Percentiles rank a stretch among this genome's conserved stretches.
Evolutionary conservation across 2,797 vertebrate species (phyloP).

Genomic region (Intellagama lesueurii): DNA sequence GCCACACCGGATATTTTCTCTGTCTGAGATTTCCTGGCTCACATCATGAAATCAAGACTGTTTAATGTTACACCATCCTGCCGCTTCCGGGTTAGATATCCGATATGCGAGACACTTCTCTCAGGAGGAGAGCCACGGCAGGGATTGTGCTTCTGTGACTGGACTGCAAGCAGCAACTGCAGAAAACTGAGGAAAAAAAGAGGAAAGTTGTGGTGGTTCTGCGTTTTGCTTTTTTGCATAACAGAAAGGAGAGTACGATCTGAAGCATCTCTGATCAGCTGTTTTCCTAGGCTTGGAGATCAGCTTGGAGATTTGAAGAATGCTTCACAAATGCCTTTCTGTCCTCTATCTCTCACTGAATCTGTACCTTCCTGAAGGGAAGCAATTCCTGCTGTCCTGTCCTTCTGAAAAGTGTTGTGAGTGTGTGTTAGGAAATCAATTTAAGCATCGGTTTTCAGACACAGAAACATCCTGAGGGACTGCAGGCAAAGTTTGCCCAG

Average conservation of each 20-base stretch:
- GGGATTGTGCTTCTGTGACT: conserved; percentile 17
- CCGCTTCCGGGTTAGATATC: conserved; percentile 14
- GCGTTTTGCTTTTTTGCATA: neutral
- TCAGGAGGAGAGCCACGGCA: neutral
- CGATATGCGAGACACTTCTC: neutral
- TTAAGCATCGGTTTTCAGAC: neutral
- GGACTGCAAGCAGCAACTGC: neutral
- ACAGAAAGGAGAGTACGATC: no score
- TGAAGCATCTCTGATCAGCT: neutral
- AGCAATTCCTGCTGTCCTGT: neutral
- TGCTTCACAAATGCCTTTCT: no score
- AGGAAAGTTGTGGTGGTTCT: neutral
- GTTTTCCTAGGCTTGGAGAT: neutral
- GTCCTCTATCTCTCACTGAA: neutral
- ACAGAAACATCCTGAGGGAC: neutral
- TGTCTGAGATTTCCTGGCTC: neutral
- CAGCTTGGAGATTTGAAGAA: neutral
- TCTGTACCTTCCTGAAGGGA: neutral
- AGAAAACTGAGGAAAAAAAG: neutral
- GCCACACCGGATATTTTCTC: neutral
- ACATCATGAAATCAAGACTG: neutral
- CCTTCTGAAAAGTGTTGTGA: neutral
- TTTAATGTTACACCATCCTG: conserved; percentile 22
- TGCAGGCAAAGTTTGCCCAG: no score
- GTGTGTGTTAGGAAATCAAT: neutral